These are phyloP conservation scores for Pseudomugil tenellus DNA, from an alignment of 2,797 vertebrate species.

Conservation along the genomic window DNA sequence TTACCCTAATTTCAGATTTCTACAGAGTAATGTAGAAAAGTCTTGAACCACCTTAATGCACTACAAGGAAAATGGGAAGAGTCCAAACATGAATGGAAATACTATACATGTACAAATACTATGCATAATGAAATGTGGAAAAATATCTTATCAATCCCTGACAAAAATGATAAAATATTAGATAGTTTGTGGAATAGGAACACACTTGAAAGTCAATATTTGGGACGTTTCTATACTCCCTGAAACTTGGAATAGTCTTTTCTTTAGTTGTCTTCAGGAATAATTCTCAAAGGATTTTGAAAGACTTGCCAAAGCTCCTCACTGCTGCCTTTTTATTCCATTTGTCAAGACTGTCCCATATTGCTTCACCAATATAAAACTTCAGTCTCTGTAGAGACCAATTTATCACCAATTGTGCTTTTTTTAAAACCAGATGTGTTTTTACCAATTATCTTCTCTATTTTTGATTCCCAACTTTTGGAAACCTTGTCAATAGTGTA, in stretches of 20 bases:
- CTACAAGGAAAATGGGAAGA: neutral
- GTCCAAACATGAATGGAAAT: neutral
- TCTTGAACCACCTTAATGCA: neutral
- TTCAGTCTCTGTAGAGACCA: too few species aligned
- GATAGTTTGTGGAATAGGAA: neutral
- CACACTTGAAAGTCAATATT: neutral
- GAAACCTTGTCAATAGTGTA: too few species aligned
- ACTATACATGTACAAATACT: neutral
- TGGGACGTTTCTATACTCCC: neutral
- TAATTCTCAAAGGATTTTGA: neutral
- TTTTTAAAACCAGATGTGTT: too few species aligned
- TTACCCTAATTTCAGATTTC: conserved; percentile 13
- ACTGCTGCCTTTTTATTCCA: neutral
- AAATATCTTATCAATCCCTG: neutral
- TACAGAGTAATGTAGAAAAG: too few species aligned
- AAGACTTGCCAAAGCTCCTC: neutral
- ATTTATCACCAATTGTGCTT: too few species aligned
- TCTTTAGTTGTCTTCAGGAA: neutral
- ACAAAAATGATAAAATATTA: neutral
- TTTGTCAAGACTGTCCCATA: neutral
- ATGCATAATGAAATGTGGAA: neutral
- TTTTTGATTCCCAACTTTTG: too few species aligned
- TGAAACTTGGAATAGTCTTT: neutral
- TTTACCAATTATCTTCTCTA: too few species aligned
- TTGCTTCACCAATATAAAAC: neutral